These are phyloP conservation scores for Lutra lutra DNA, from an alignment of 2,797 vertebrate genomes.

Conservation along the genomic window DNA sequence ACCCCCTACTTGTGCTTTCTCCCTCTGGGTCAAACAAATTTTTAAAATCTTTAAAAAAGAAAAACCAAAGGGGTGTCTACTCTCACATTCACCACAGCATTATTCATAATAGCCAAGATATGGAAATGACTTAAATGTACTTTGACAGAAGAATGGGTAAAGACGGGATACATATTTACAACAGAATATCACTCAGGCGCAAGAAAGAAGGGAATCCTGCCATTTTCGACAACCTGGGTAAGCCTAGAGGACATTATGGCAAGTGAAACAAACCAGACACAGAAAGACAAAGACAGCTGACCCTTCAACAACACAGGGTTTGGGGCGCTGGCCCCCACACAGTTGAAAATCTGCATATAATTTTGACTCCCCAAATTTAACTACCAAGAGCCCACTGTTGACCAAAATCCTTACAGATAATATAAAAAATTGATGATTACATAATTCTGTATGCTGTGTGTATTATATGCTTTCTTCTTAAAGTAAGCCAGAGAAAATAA, in stretches of 20 bases:
- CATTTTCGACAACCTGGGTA: neutral
- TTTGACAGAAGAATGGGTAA: neutral
- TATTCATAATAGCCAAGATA: neutral
- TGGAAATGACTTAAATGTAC: neutral
- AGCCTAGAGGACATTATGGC: neutral
- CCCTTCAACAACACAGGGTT: neutral
- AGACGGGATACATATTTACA: neutral
- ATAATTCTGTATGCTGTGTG: neutral
- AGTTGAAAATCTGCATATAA: neutral
- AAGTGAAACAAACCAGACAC: neutral
- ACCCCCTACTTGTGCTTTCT: too few relatives aligned
- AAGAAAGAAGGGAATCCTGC: neutral
- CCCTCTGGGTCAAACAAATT: too few relatives aligned
- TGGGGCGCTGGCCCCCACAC: neutral
- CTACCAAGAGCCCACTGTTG: neutral
- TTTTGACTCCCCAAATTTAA: neutral
- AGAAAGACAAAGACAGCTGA: neutral
- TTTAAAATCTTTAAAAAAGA: too few relatives aligned
- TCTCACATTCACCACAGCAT: neutral
- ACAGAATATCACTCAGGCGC: neutral
- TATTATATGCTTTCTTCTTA: neutral
- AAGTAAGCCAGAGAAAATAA: neutral
- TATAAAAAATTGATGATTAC: neutral
- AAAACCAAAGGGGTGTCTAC: too few relatives aligned
- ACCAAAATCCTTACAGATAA: neutral